Base-by-base conservation (phyloP, 2,113 vertebrate genomes). In the Coregonus clupeaformis region DNA sequence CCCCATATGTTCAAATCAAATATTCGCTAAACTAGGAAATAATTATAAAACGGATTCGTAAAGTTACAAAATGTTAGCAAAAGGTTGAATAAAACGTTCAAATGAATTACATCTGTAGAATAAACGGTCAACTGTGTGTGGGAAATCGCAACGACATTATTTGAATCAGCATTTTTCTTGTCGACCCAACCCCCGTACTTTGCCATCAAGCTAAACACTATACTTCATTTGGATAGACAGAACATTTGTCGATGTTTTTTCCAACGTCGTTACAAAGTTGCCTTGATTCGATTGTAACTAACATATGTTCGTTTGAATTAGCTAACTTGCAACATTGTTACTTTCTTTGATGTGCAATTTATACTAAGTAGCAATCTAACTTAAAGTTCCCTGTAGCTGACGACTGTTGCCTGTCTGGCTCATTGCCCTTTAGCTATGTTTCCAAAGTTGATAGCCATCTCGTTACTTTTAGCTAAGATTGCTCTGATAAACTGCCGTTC, bases 151-250 rank as follows among this genome's bases (percentile, higher is more conserved):
- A 47, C 14, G 18, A 60, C 3, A 60, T 32, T n/a, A 24, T 11
- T 30, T 72, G 52, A 72, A 49, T 72, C 70, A 72, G 70, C 70
- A 72, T 6, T 72, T 71, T 57, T 52, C 3, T 9, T 60, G 12
- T 60, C 3, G 22, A 36, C 16, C 70, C 30, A 72, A 47, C 67
- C 32, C 29, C 29, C 49, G 14, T 52, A 52, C 36, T 42, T 7
- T 42, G 36, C 9, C 49, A 18, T 52, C 49, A 11, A 42, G 36
- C 9, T 52, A 18, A 52, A 52, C 49, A 52, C 49, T 1, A 18
- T 62, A 6, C 57, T 2, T 3, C 11, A 29, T 57, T 62, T 72
- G 12, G 45, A 25, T 6, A n/a, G n/a, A n/a, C n/a, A n/a, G n/a
- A n/a, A n/a, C n/a, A n/a, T n/a, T n/a, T n/a, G n/a, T n/a, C n/a